Evolutionary conservation across 2,797 vertebrate species (phyloP).

Genomic region (Zenarchopterus dispar): DNA sequence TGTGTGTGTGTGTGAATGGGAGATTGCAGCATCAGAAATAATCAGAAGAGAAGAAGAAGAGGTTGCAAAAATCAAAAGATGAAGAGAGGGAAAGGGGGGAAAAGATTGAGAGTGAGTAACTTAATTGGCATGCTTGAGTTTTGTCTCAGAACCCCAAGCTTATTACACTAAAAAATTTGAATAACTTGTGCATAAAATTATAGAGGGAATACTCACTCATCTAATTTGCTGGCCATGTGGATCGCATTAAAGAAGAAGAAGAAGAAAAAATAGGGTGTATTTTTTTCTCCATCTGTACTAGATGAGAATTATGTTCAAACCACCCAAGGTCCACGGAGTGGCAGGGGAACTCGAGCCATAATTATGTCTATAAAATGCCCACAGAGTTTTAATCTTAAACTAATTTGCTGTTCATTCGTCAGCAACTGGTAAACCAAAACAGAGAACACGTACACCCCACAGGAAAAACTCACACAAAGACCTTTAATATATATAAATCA

Average conservation of each 20-base stretch:
- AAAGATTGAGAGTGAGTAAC: conserved; percentile 61
- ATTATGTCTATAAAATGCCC: conserved; percentile 66
- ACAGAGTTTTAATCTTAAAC: conserved; percentile 55
- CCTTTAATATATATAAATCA: conserved; percentile 49
- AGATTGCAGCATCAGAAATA: conserved; percentile 72
- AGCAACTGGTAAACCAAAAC: conserved; percentile 33
- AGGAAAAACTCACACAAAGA: conserved; percentile 34
- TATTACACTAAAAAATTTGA: conserved; percentile 66
- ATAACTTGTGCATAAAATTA: conserved; percentile 67
- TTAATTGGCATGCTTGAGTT: conserved; percentile 72
- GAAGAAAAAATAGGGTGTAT: conserved; percentile 14
- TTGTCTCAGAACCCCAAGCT: conserved; percentile 64
- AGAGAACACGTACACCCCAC: conserved; percentile 37
- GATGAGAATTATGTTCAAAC: conserved; percentile 46
- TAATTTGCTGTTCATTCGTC: conserved; percentile 65
- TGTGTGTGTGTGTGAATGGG: conserved; percentile 24
- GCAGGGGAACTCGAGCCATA: conserved; percentile 49
- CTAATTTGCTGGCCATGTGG: conserved; percentile 59
- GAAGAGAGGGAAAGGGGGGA: conserved; percentile 40
- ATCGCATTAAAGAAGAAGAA: conserved; percentile 12
- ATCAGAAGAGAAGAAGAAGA: conserved; percentile 62
- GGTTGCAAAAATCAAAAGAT: conserved; percentile 32
- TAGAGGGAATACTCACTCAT: conserved; percentile 48
- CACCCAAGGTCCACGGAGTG: conserved; percentile 46
- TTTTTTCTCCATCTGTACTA: conserved; percentile 16